These are phyloP conservation scores for Phylloscopus whistleri DNA, from an alignment of 2,113 vertebrate species.

Conservation along the genomic window DNA sequence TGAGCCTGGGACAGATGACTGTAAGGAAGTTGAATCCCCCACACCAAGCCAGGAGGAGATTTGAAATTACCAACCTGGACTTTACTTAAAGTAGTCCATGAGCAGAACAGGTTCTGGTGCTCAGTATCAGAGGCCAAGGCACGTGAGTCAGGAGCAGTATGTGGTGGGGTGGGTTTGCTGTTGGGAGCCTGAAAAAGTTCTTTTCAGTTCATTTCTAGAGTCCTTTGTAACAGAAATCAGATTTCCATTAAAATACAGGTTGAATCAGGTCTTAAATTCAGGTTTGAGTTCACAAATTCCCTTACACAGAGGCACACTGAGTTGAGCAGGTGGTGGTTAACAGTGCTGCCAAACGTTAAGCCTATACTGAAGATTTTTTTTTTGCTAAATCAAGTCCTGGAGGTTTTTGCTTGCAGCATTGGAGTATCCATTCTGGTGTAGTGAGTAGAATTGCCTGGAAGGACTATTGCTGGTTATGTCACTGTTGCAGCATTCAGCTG, in stretches of 20 bases:
- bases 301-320: fast-evolving
- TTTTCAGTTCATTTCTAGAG: background rate
- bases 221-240: background rate
- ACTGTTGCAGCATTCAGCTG: background rate
- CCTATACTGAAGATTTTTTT: background rate
- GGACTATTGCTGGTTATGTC: background rate
- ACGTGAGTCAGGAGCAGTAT: fast-evolving
- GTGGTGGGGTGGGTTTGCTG: background rate
- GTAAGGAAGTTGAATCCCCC: background rate
- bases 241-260: background rate
- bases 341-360: background rate
- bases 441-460: background rate
- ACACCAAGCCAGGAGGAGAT: background rate
- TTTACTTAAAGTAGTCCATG: background rate
- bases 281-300: background rate
- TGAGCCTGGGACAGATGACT: background rate
- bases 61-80: background rate
- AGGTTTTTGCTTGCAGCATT: background rate
- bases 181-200: background rate
- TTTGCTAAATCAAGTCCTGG: background rate
- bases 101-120: background rate
- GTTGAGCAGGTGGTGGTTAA: background rate
- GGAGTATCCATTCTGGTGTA: background rate
- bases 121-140: background rate
- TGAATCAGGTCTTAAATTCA: background rate